Base-by-base conservation (phyloP, 2,113 vertebrate species). In the Brienomyrus longianalis region DNA sequence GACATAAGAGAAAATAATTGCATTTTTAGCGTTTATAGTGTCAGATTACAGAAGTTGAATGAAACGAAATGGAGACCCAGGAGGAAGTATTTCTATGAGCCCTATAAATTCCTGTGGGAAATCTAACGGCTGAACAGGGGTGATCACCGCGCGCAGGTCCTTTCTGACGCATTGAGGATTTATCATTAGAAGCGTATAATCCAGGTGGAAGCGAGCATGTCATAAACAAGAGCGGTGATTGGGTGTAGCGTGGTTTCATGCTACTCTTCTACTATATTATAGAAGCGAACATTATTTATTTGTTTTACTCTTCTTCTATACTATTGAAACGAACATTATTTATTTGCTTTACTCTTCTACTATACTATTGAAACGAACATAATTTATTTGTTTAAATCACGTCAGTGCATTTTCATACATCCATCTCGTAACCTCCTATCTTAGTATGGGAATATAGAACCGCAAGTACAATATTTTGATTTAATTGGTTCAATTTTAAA, bases 11-110 rank as follows among this genome's bases (percentile, higher is more conserved):
- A 86, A n/a, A 35, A 54, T 17, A 86, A 35, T 86, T 80, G 74
- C 74, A 43, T 43, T 80, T 39, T 39, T 52, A 52, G 50, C 11
- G 9, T 50, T 52, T 48, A 83, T 54, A 31, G 50, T n/a, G 35
- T 89, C 70, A 43, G 27, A 89, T 89, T 89, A 89, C 88, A 83
- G 66, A 89, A 83, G 88, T 54, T 19, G 88, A 8, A 88, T 54
- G 47, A 54, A 35, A 35, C 35, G 62, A 77, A 89, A 89, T 48
- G 3, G 59, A 88, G 62, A 86, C 85, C 62, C 48, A 48, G 50
- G 27, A 88, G 66, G n/a, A 77, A 17, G 54, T 74, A 35, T 74
- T 7, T 6, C 88, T 56, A 66, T 2, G 13, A n/a, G 17, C 54
- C 43, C 23, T 62, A 45, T 50, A 62, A 21, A 56, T 89, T 62